Evolutionary conservation across 1,140 invertebrate genomes (phyloP).

Genomic region (Belonocnema kinseyi): DNA sequence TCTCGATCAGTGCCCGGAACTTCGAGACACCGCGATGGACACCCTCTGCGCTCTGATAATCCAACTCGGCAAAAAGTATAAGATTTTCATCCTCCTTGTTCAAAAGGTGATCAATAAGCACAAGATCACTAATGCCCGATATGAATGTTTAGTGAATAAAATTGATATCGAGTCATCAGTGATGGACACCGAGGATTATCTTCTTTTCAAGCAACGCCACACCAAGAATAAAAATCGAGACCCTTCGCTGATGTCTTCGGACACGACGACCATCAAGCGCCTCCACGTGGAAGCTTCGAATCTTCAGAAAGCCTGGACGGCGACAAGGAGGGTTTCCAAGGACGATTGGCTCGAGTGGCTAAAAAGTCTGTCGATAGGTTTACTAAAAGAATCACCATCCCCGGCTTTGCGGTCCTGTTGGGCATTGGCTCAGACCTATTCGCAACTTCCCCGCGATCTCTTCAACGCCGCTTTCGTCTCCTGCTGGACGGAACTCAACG

Average conservation of each 20-base stretch:
- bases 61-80: conserved; percentile 93
- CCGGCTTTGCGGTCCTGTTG: conserved; percentile 93
- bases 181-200: conserved; percentile 81
- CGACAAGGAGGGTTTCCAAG: conserved; percentile 92
- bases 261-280: conserved; percentile 84
- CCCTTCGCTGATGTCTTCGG: conserved; percentile 78
- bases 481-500: conserved; percentile 97
- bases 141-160: conserved; percentile 85
- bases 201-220: conserved; percentile 76
- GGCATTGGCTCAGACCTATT: conserved; percentile 94
- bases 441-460: conserved; percentile 93
- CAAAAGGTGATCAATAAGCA: conserved; percentile 90
- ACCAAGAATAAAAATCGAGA: conserved; percentile 79
- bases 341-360: conserved; percentile 99
- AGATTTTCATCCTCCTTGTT: conserved; percentile 94
- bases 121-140: conserved; percentile 87
- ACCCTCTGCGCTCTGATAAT: conserved; percentile 91
- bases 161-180: conserved; percentile 82
- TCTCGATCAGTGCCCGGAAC: conserved; percentile 87
- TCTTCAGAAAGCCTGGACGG: conserved; percentile 93
- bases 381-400: conserved; percentile 97
- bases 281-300: conserved; percentile 90
- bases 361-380: conserved; percentile 90
- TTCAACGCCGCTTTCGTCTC: conserved; percentile 99
- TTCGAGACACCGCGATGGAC: conserved; percentile 91